Base-by-base conservation (phyloP, 1,140 invertebrate genomes). In the Teleopsis dalmanni region DNA sequence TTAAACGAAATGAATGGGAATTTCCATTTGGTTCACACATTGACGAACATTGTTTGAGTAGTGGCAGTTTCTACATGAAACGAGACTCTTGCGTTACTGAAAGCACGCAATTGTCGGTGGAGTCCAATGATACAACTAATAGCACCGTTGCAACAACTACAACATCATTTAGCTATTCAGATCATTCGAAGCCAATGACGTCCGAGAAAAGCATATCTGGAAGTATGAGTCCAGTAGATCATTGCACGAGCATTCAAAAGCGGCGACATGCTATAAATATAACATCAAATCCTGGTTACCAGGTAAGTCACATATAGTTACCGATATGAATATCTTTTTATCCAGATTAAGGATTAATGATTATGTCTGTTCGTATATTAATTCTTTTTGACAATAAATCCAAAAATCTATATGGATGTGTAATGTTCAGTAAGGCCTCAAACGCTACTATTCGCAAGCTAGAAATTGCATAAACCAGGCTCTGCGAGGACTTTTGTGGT, bases 181-280 rank as follows among this genome's bases (percentile, higher is more conserved):
- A 67, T 18, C 55, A 18, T 3, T 54, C 48, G 10, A 29, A 23
- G 34, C 26, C 29, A 35, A 58, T 3, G 54, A 58, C 23, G 50
- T 48, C 16, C 49, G 55, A 4, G 16, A 23, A 26, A 9, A 10
- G 8, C n/a, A 18, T 43, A 7, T 18, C 41, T 16, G n/a, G 16
- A 31, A 34, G 38, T 13, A 11, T 43, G 3, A 45, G 8, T 26
- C 26, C 34, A n/a, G 38, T 49, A 13, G 57, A 58, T 1, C 56
- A 33, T 9, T 25, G 7, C 4, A 27, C 14, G 21, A 44, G 53
- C 3, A 26, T 33, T n/a, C 34, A 31, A 19, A 57, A 62, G 52
- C 63, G 68, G 1, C 56, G 68, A 2, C 67, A 71, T 48, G 68
- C 67, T 22, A 69, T 71, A 36, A 69, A 71, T 46, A 71, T 71